Conservation (phyloP, 2,113 vertebrate species). For the Erythrocebus patas region DNA sequence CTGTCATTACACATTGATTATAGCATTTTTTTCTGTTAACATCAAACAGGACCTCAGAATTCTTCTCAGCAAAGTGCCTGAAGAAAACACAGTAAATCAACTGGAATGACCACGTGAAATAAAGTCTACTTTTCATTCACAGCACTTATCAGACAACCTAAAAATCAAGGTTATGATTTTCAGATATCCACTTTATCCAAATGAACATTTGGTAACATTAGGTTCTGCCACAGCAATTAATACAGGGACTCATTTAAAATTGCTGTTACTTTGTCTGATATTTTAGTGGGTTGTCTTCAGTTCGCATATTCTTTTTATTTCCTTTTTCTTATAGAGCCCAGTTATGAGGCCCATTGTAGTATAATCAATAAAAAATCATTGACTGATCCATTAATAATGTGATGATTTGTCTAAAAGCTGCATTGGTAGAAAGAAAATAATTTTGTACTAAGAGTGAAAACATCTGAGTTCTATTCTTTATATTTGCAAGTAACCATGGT, state of each 20-base stretch:
- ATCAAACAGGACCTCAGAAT: neutral
- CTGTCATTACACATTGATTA: neutral
- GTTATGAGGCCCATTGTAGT: fast-evolving
- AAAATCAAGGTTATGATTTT: neutral
- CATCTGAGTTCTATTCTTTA: neutral
- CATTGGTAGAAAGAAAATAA: neutral
- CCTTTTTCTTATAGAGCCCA: neutral
- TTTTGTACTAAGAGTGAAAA: neutral
- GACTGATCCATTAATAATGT: neutral
- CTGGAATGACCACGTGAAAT: neutral
- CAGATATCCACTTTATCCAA: neutral
- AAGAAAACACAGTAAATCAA: neutral
- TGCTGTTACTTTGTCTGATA: neutral
- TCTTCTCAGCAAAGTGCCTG: neutral
- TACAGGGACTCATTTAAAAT: neutral
- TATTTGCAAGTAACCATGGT: neutral
- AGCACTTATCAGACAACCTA: neutral
- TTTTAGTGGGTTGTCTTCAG: neutral
- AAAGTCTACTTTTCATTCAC: neutral
- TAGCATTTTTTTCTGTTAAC: neutral
- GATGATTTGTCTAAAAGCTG: neutral
- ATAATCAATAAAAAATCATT: neutral
- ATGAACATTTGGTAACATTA: neutral
- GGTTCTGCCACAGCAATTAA: neutral
- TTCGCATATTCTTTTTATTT: neutral